Evolutionary conservation across 2,113 vertebrate species (phyloP).

Genomic region (Pithys albifrons): DNA sequence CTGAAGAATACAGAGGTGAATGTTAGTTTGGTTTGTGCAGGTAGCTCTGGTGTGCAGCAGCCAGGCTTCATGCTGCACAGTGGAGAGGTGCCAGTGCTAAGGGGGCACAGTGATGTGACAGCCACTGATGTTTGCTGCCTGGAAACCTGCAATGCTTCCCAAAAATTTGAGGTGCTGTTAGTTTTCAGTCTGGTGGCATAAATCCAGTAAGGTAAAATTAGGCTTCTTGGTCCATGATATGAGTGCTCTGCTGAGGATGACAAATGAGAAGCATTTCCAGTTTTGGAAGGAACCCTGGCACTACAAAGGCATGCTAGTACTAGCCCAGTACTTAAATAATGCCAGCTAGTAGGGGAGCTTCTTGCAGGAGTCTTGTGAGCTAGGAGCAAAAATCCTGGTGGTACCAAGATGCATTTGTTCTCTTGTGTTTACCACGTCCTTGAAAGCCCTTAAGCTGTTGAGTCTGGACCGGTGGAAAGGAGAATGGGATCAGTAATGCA

Average conservation of each 20-base stretch:
- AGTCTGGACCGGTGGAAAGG: neutral
- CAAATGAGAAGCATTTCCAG: neutral
- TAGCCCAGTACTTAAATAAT: neutral
- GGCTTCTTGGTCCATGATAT: accelerated
- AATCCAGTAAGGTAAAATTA: neutral
- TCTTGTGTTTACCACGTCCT: neutral
- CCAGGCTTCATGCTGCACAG: accelerated
- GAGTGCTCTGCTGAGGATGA: neutral
- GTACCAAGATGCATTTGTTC: neutral
- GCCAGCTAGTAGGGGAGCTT: neutral
- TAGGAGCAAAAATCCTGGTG: neutral
- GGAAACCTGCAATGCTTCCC: neutral
- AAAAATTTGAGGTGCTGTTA: neutral
- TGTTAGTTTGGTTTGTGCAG: neutral
- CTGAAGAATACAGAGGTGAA: accelerated
- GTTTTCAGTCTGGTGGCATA: neutral
- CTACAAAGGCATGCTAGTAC: accelerated
- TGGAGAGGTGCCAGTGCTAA: neutral
- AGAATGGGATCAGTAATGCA: neutral
- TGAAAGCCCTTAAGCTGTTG: neutral
- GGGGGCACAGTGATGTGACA: neutral
- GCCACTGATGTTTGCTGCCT: neutral
- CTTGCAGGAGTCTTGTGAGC: neutral
- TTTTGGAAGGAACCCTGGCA: neutral
- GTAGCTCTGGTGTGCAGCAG: neutral